Evolutionary conservation across 2,797 vertebrate species (phyloP), one percentile per base, ranked within the genome.

Genomic region (Acrossocheilus wenchowensis): DNA sequence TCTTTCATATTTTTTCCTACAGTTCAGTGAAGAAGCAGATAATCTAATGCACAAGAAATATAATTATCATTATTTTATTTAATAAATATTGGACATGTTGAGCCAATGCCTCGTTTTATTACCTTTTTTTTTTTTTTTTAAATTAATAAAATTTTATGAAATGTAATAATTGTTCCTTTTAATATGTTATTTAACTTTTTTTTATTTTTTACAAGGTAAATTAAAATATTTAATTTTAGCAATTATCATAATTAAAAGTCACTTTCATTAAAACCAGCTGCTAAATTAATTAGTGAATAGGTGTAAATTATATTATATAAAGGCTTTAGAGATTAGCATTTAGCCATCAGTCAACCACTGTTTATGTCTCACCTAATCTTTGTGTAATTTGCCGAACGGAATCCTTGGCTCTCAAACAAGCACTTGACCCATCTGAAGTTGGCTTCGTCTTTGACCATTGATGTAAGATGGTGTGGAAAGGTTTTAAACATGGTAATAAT

Each of bases 401-500:
- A 39, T 39, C 6, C 10, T 48, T 52, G 7, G 3, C 21, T 81
- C 34, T 8, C 5, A 34, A 69, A 23, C 43, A 52, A 50, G 30
- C 30, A 62, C 50, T 43, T 52, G 9, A 66, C 4, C 34, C 12
- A 19, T 26, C 39, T 78, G 1, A 78, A 54, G 75, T 12, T 23
- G n/a, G 9, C n/a, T 57, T 69, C 23, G 6, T 30, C 11, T 1
- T 54, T 41, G 19, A 60, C 0, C 48, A 7, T 15, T 84, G 77
- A 80, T 39, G 72, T 43, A 57, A 84, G 81, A 88, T 93, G 90
- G 73, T 89, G 86, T 90, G 89, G 86, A 93, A 92, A 91, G 87
- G 84, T 90, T 69, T 79, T 88, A 66, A 82, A 74, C 21, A 6
- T 57, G 83, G 57, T 81, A n/a, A 87, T 95, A 93, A 93, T 89